Evolutionary conservation across 2,888 invertebrate genomes (phyloP), one percentile per base, ranked within the genome.

Genomic region (Antheraea yamamai): DNA sequence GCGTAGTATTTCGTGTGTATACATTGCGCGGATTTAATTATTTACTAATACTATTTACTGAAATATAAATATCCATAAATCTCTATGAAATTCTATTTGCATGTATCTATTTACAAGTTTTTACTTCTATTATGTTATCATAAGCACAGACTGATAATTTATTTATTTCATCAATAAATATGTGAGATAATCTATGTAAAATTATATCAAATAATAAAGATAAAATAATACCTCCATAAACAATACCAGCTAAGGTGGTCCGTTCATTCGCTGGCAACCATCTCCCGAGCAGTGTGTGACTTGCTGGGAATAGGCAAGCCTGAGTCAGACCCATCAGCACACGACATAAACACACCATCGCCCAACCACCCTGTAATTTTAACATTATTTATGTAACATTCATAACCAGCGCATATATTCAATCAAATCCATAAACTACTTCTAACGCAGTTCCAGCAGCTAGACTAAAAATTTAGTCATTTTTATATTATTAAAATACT

Each of bases 261-360:
- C 96, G 89, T 84, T 97, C 97, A 4, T 93, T 92, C 0, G 94
- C 89, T 0, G 97, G 97, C 10, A 93, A 94, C 97, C 97, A 97
- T 80, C 96, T 95, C 0, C 97, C 96, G 66, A 97, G 89, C 23
- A 96, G 89, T 0, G 96, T 96, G 81, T 97, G 96, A 1, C 95
- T 91, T 16, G 96, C 95, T 1, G 97, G 97, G 81, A 95, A 96
- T 64, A 96, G 88, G 81, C 96, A 96, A 0, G 96, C 96, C 87
- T 97, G 96, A 1, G 95, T 92, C 23, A 97, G 93, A 0, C 97
- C 98, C 95, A 97, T 96, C 14, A 95, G 83, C 1, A 96, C 95
- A 75, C 98, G 94, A 73, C 96, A 95, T 0, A 90, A 91, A 81
- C 97, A 96, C 1, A 97, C 95, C 10, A 96, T 93, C 0, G 90